Percentiles rank a stretch among this genome's conserved stretches.
These are phyloP conservation scores for Camptogramma bilineatum DNA, from an alignment of 2,888 invertebrate species.

Conservation along the genomic window DNA sequence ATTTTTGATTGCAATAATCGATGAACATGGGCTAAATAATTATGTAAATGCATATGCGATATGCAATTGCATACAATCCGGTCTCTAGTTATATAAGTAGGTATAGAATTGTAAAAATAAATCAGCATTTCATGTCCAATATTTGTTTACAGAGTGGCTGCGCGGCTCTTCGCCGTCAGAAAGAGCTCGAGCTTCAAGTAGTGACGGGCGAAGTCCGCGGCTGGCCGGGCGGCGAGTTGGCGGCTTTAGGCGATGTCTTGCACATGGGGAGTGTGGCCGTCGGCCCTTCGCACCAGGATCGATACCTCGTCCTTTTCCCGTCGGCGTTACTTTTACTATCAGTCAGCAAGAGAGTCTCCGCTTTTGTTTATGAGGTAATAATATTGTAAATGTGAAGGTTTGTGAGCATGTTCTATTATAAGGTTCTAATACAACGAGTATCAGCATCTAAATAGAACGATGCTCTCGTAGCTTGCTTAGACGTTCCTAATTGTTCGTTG, in stretches of 20 bases:
- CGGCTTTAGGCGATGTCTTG: constrained; percentile 92
- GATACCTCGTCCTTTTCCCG: constrained; percentile 97
- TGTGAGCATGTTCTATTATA: too few relatives aligned
- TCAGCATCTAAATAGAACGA: too few relatives aligned
- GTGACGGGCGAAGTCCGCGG: constrained; percentile 96
- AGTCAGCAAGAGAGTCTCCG: constrained; percentile 96
- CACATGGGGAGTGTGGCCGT: constrained; percentile 97
- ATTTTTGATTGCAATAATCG: too few relatives aligned
- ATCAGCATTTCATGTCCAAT: neutral
- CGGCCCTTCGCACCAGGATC: constrained; percentile 93
- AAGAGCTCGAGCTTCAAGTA: constrained; percentile 98
- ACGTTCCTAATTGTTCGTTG: too few relatives aligned
- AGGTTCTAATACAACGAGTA: too few relatives aligned
- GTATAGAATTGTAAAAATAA: too few relatives aligned
- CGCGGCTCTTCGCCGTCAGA: constrained; percentile 94
- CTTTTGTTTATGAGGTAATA: constrained; percentile 96
- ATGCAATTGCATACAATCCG: too few relatives aligned
- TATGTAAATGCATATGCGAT: too few relatives aligned
- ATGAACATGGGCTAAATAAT: too few relatives aligned
- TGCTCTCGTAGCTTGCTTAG: too few relatives aligned
- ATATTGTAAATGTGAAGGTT: neutral
- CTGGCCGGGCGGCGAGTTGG: constrained; percentile 92
- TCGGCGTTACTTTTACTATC: constrained; percentile 94
- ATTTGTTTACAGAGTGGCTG: constrained; percentile 89
- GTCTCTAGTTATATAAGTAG: too few relatives aligned